Base-by-base conservation (phyloP, 2,113 vertebrate species). In the Bubo blakistoni region DNA sequence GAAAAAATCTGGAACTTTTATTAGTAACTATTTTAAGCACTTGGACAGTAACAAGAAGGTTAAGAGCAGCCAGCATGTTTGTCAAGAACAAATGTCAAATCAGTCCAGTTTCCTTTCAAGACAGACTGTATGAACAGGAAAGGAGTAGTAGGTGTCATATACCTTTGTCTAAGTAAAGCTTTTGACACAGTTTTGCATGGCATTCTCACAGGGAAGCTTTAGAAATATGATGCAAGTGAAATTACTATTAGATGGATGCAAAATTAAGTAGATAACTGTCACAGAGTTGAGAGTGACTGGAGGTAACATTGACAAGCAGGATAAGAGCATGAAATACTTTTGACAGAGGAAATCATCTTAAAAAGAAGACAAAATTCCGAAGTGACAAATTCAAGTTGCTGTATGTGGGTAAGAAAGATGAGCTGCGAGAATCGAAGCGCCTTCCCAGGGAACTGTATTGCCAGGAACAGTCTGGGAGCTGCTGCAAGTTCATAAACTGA, bases 231-330 rank as follows among this genome's bases (percentile, higher is more conserved):
- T 49, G 47, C 47, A 81, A 91, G 51, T 47, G 69, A 89, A 95
- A 84, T 71, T 84, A 81, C 46, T 54, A 13, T 30, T 44, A 59
- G 63, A 83, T 26, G 21, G 42, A 86, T 47, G 52, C 52, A 89
- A 94, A 94, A 95, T 78, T 74, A 92, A 79, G 54, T 20, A 76
- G 62, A 21, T 91, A 79, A 87, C 21, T 76, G 84, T 76, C 65
- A 88, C 20, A 32, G 34, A 78, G 38, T 21, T 29, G 2, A 59
- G 65, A 65, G 57, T n/a, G 44, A 92, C 34, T 36, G 27, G 34
- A 87, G 30, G 44, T 61, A 54, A 81, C 74, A 26, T 2, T 46
- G 88, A 77, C 88, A 92, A 81, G 72, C 18, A 66, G 54, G 40
- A 81, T 83, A 69, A 44, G 57, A 54, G 22, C 29, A 52, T 25